Conservation (phyloP, 2,113 vertebrate species). For the Parus major region DNA sequence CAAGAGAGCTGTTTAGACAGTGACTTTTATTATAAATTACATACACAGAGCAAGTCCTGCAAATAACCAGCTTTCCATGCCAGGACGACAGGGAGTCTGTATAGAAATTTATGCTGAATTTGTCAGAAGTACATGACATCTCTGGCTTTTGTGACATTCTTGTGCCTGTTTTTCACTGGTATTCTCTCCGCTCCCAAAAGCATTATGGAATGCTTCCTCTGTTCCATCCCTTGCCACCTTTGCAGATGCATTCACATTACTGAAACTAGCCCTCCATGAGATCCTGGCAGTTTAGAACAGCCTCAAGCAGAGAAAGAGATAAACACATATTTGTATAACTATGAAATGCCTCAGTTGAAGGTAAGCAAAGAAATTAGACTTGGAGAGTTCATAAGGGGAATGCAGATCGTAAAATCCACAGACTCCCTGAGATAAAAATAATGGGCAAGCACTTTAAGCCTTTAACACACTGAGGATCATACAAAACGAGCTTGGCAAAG, state of each 20-base stretch:
- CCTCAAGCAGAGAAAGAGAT: conserved; percentile 57
- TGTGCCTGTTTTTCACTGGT: not conserved
- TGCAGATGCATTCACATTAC: conserved; percentile 41
- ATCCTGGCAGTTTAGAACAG: conserved; percentile 54
- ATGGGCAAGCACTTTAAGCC: conserved; percentile 1
- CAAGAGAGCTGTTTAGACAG: not conserved
- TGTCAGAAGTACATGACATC: not conserved
- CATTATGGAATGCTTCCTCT: not conserved
- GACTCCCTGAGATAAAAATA: conserved; percentile 55
- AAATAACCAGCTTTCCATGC: not conserved
- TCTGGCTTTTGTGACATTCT: not conserved
- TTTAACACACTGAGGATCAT: conserved; percentile 5
- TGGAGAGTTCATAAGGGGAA: conserved; percentile 39
- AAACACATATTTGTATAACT: conserved; percentile 63
- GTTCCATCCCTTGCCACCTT: not conserved
- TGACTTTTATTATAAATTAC: not conserved
- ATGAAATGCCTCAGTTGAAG: conserved; percentile 51
- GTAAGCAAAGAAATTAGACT: conserved; percentile 65
- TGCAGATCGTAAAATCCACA: conserved; percentile 40
- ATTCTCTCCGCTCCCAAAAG: not conserved
- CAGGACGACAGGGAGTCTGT: not conserved
- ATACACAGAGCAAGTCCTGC: not conserved
- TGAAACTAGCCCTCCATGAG: conserved; percentile 55
- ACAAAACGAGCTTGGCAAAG: conserved; percentile 37
- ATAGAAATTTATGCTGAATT: not conserved